Evolutionary conservation across 2,888 invertebrate species (phyloP), one percentile per base, ranked within the genome.

Genomic region (Sceliomorpha sp.): DNA sequence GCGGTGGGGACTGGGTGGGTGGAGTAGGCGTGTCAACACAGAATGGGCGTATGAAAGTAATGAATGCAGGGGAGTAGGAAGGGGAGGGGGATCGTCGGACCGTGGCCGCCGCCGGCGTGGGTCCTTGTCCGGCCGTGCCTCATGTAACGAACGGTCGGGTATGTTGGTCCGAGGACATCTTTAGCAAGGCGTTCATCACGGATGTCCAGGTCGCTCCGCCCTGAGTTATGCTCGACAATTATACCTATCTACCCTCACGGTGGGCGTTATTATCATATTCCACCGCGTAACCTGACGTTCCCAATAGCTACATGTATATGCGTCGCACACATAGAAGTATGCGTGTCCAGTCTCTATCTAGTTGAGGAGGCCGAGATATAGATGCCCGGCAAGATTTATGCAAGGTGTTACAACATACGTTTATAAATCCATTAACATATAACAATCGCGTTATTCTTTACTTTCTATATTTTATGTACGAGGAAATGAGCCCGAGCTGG

Each of bases 221-320:
- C 77, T 85, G 83, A 84, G 79, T 85, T 85, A 85, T 84, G 83
- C 82, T 80, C 83, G 85, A 85, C 85, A 84, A 85, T 85, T 85
- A 84, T 83, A 84, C 80, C 81, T 79, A 79, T 82, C 80, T 81
- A 77, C 74, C 79, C 78, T 63, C 73, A 74, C 72, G 78, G 80
- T 82, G 82, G 82, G 80, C 81, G 81, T 84, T 83, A 83, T 84
- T 85, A 83, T 83, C 84, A 83, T 83, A 84, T 83, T 83, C 81
- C 79, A 82, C 47, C 68, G 51, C 68, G 66, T 53, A 59, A 67
- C 53, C 58, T 56, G 47, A 60, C 67, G 44, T 60, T 55, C 55
- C 45, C 56, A 48, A 60, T 60, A 47, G 67, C 50, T 37, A 50
- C 51, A 53, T n/a, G n/a, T n/a, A n/a, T 47, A 45, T 39, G 56